Evolutionary conservation across 1,140 invertebrate species (phyloP).

Genomic region (Lasioglossum albipes): DNA sequence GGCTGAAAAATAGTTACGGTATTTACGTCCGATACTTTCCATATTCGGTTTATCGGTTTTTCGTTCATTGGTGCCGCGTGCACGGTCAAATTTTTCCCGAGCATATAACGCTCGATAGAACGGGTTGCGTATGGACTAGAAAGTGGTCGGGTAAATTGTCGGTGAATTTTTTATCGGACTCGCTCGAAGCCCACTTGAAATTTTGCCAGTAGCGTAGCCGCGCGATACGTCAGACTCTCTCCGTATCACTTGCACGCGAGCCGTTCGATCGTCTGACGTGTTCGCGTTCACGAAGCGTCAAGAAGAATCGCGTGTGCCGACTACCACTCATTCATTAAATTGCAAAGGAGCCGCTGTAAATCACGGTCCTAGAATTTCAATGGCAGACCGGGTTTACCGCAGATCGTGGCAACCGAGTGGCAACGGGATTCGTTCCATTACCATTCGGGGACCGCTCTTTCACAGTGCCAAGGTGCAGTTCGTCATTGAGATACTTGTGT

Average conservation of each 20-base stretch:
- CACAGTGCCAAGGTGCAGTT: too few relatives aligned
- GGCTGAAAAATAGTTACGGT: neutral
- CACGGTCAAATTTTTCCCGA: neutral
- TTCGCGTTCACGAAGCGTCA: too few relatives aligned
- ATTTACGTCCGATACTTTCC: conserved; percentile 17
- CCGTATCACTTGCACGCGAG: neutral
- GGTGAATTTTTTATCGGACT: conserved; percentile 5
- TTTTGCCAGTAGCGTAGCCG: neutral
- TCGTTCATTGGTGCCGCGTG: neutral
- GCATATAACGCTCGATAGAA: neutral
- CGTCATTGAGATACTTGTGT: too few relatives aligned
- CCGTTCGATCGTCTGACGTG: neutral
- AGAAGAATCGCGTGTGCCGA: too few relatives aligned
- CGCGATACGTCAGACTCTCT: neutral
- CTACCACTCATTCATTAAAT: neutral
- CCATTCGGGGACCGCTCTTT: too few relatives aligned
- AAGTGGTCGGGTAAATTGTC: conserved; percentile 2
- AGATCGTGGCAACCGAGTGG: too few relatives aligned
- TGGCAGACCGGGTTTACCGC: too few relatives aligned
- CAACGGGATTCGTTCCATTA: too few relatives aligned
- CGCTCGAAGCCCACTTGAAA: neutral
- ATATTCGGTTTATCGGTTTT: conserved; percentile 32
- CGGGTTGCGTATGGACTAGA: neutral
- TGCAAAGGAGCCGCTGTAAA: neutral
- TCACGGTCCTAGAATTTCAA: neutral